Conservation (phyloP, 2,888 invertebrate genomes). For the Meandrusa payeni region DNA sequence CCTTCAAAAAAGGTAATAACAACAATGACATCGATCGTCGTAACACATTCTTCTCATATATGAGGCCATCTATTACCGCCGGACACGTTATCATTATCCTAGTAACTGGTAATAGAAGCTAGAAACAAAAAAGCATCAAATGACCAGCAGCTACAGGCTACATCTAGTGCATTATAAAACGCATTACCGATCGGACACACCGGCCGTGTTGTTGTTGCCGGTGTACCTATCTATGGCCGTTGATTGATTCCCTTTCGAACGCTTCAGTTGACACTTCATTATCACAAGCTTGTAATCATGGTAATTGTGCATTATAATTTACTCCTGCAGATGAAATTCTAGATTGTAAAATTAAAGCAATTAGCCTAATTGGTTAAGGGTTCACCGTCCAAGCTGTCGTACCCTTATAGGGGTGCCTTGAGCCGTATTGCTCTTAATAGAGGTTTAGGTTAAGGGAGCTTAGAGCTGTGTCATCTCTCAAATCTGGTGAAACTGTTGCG, state of each 20-base stretch:
- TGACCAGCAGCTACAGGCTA: slow-evolving; percentile 2
- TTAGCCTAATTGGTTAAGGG: too few relatives aligned
- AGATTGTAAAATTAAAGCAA: neutral
- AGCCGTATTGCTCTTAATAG: too few relatives aligned
- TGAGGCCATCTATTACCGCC: neutral
- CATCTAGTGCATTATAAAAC: slow-evolving; percentile 18
- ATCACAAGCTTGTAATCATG: slow-evolving; percentile 5
- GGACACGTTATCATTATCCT: slow-evolving; percentile 3
- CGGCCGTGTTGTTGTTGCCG: slow-evolving; percentile 14
- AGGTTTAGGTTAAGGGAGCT: too few relatives aligned
- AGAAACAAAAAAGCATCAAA: slow-evolving; percentile 11
- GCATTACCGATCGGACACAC: slow-evolving; percentile 25
- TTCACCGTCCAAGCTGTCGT: neutral
- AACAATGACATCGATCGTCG: too few relatives aligned
- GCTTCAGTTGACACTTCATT: slow-evolving; percentile 19
- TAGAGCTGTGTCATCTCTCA: too few relatives aligned
- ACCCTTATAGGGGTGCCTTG: too few relatives aligned
- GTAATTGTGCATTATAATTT: slow-evolving; percentile 5
- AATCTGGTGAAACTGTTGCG: too few relatives aligned
- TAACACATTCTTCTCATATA: too few relatives aligned
- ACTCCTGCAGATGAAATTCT: neutral
- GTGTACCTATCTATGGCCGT: neutral
- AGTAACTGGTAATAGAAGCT: neutral
- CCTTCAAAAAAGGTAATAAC: too few relatives aligned
- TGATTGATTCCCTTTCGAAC: slow-evolving; percentile 20